Base-by-base conservation (phyloP, 2,113 vertebrate genomes). In the Hydropotes inermis region DNA sequence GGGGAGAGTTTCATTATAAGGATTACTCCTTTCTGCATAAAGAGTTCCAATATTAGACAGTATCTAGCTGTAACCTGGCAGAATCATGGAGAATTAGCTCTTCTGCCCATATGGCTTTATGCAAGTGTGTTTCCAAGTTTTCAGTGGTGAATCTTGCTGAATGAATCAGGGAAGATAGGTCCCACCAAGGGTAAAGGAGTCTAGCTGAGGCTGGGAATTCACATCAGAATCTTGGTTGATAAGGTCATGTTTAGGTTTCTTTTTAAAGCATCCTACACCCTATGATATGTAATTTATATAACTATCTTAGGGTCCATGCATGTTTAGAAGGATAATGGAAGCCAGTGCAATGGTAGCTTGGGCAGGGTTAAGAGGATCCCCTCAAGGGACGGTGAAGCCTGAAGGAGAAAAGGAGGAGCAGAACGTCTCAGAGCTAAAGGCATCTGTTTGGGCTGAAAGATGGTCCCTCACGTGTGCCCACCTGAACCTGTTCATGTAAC, bases 231-330 rank as follows among this genome's bases (percentile, higher is more conserved):
- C 39, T 91, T 61, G 36, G 14, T 74, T 64, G 14, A 47, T 92
- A 92, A 96, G 54, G 8, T 88, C 21, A 52, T 76, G 16, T 76
- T 97, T 91, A 30, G 4, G 50, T 58, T 84, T 96, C 96, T 30
- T 93, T 78, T 86, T 57, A 45, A 70, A 33, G 13, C 9, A 50
- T 85, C 23, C 45, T 88, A 10, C 45, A 19, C 23, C 43, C 21
- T 58, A 6, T 33, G 45, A 6, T 67, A 74, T 64, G 28, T 88
- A 64, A 52, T 57, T 57, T 76, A 82, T 39, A 13, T 36, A 91
- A 45, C 12, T 61, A 6, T 79, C 15, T 87, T 91, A 84, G 52
- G 55, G 9, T 61, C 57, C 47, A 43, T 27, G 74, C 47, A 45
- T 3, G 8, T 76, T 89, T 36, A 28, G 43, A 93, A 50, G 43